Base-by-base conservation (phyloP, 2,888 invertebrate species). In the Hermodice carunculata region DNA sequence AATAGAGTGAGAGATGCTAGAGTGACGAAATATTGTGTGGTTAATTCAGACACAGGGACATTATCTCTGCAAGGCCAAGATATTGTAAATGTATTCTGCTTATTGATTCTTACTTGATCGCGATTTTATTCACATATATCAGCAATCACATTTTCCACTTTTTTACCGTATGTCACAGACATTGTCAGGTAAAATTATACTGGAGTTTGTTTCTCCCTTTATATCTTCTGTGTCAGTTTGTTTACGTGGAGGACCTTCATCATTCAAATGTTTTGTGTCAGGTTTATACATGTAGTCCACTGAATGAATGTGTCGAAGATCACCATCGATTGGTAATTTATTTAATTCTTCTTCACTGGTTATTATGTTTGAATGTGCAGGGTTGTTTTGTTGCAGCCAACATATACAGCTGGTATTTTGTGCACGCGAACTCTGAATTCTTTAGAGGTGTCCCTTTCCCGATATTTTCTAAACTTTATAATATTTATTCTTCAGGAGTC, bases 1-100 rank as follows among this genome's bases (percentile, higher is more conserved):
- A 72, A 75, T 11, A 72, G 29, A 44, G 46, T 49, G 11, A 72
- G 72, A 62, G 72, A 75, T 3, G 69, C 65, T n/a, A 69, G 26
- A 6, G 68, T 61, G 32, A 73, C 73, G 40, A 70, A 72, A 64
- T 67, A 51, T 59, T 49, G 31, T 28, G 34, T 44, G 49, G 71
- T 72, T 22, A 70, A 72, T 64, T 73, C 75, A 29, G 75, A 70
- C 3, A 73, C 11, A 29, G 72, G 73, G 2, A 29, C 19, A 19
- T 65, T 66, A n/a, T 49, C 54, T 28, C 69, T 44, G 34, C 72
- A 67, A 11, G 75, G 54, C 54, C 54, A 54, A 14, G 54, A 37
- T 14, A 54, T 54, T 8, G 54, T 14, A 14, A 54, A 11, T 8
- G 22, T 37, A 19, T 37, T 22, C 6, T 24, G 11, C 22, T 24